Percentiles rank a stretch among this genome's conserved stretches.
These are phyloP conservation scores for Lamellibrachia luymesi DNA, from an alignment of 1,140 invertebrate genomes.

Conservation along the genomic window DNA sequence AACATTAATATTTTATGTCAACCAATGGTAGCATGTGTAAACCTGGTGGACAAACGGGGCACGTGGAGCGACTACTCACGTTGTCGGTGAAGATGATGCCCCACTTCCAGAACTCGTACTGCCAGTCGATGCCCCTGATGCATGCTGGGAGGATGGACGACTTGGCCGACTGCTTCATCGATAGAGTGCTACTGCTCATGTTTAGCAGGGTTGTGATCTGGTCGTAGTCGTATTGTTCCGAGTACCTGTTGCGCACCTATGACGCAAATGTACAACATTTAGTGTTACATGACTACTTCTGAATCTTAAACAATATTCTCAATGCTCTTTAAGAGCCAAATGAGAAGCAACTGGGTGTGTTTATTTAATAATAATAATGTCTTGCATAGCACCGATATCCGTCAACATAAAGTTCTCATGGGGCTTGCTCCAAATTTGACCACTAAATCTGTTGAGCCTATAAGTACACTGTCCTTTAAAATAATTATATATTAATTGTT, in stretches of 20 bases:
- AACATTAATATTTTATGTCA: not conserved
- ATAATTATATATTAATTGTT: too few species aligned
- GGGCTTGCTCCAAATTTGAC: too few species aligned
- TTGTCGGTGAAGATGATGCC: constrained; percentile 97
- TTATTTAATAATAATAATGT: too few species aligned
- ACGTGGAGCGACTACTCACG: constrained; percentile 58
- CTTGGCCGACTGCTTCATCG: not conserved
- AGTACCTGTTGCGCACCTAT: constrained; percentile 88
- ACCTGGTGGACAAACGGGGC: not conserved
- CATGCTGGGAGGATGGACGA: constrained; percentile 53
- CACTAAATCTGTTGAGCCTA: too few species aligned
- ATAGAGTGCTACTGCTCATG: constrained; percentile 41
- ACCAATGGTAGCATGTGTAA: not conserved
- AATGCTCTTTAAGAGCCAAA: too few species aligned
- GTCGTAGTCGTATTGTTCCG: constrained; percentile 96
- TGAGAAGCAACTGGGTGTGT: too few species aligned
- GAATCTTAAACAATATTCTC: too few species aligned
- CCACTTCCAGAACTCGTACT: constrained; percentile 96
- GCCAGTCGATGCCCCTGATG: constrained; percentile 90
- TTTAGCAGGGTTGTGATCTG: constrained; percentile 85
- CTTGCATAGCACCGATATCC: too few species aligned
- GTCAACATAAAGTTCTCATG: too few species aligned
- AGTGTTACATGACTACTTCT: not conserved
- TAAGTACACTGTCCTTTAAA: too few species aligned
- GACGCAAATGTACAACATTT: not conserved